Evolutionary conservation across 30 jellyfish, hydroid and myxozoan species (phyloP).

Genomic region (Clytia hemisphaerica): DNA sequence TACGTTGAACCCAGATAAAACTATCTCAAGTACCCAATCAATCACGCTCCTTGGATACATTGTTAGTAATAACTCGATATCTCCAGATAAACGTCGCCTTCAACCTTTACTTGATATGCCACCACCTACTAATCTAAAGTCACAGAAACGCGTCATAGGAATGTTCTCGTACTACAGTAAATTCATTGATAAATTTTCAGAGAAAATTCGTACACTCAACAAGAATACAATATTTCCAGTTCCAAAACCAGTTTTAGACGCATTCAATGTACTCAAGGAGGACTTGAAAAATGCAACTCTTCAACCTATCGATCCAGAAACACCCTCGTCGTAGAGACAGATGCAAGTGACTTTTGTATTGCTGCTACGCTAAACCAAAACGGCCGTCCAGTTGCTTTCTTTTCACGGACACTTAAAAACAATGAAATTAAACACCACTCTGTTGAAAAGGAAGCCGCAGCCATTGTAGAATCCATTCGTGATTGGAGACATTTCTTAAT

Average conservation of each 20-base stretch:
- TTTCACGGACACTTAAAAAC: background rate
- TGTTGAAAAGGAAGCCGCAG: background rate
- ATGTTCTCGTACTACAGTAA: conserved; percentile 43
- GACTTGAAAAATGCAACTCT: too few species aligned
- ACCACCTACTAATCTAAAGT: conserved; percentile 18
- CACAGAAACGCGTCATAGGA: conserved; percentile 22
- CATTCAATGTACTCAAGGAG: too few species aligned
- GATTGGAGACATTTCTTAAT: background rate
- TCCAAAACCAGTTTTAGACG: background rate
- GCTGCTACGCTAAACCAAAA: conserved; percentile 3
- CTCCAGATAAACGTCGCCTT: conserved; percentile 69
- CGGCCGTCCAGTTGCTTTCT: background rate
- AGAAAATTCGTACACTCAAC: conserved; percentile 24
- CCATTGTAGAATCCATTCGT: background rate
- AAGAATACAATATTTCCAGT: conserved; percentile 13
- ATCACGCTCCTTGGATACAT: conserved; percentile 41
- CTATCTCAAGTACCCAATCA: too few species aligned
- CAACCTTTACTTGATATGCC: conserved; percentile 33
- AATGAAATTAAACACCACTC: background rate
- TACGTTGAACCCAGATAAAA: conserved; percentile 11
- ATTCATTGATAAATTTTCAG: too few species aligned
- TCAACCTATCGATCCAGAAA: too few species aligned
- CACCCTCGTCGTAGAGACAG: too few species aligned
- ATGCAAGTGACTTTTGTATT: too few species aligned
- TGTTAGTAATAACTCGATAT: background rate